Base-by-base conservation (phyloP, 2,113 vertebrate genomes). In the Oophaga pumilio region DNA sequence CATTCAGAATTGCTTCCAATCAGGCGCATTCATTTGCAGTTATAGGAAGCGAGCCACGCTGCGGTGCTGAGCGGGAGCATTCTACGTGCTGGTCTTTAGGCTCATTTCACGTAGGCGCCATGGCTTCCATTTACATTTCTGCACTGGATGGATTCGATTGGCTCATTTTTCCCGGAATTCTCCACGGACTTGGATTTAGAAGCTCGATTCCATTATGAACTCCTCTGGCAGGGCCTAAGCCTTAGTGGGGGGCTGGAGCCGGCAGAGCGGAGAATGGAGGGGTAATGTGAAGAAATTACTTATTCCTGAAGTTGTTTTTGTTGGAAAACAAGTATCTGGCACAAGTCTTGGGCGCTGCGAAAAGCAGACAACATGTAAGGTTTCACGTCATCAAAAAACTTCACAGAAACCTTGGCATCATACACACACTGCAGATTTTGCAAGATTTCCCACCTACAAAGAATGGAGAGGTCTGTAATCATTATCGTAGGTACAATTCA, bases 291-390 rank as follows among this genome's bases (percentile, higher is more conserved):
- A 69, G 53, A 73, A 81, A 74, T 66, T 33, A 74, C 78, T 82
- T 87, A 82, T 87, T 82, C 62, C 86, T 74, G 53, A 28, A 74
- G 52, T 53, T 74, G 68, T 83, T 88, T 82, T 83, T 76, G 33
- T 82, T 82, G 86, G 80, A 88, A 76, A 88, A 88, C 69, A 76
- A 50, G 24, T 60, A 56, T 53, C 59, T 88, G 71, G 79, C 56
- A 9, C n/a, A 11, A 24, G 62, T 14, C 69, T 84, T 43, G 84
- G 74, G 18, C 76, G 22, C 73, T 28, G 73, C 57, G 6, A 64
- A 77, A 76, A 15, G 53, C 81, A 26, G 11, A 56, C 24, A 86
- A 71, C 66, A 66, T 79, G 68, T 74, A 62, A 17, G 52, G 57
- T 76, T 87, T 76, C 86, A 82, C 24, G 69, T 87, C 86, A 82